Percentiles rank a stretch among this genome's conserved stretches.
Conservation (phyloP, 2,113 vertebrate species). For the Micronycteris hirsuta region DNA sequence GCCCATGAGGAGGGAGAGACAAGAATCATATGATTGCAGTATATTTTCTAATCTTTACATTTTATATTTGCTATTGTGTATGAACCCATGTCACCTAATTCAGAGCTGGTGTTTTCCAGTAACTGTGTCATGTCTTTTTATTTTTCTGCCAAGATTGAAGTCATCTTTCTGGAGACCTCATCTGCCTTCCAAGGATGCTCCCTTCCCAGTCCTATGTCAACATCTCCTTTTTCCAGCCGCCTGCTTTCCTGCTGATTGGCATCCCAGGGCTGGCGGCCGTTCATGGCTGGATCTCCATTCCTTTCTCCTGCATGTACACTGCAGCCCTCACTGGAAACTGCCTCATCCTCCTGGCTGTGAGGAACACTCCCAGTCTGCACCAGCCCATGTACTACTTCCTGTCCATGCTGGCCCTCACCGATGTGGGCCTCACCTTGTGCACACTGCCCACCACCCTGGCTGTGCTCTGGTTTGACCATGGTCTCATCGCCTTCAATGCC, state of each 20-base stretch:
- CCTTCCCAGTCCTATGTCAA: background rate
- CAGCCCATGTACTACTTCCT: conserved; percentile 81
- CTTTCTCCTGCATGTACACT: conserved; percentile 75
- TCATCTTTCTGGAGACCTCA: background rate
- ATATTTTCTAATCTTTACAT: background rate
- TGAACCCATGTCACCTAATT: background rate
- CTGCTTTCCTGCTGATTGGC: conserved; percentile 74
- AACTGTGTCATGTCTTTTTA: background rate
- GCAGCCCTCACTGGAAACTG: conserved; percentile 74
- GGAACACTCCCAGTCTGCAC: conserved; percentile 69
- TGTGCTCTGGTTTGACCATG: conserved; percentile 73
- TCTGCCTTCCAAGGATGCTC: background rate
- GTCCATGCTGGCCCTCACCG: conserved; percentile 69
- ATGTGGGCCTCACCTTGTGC: conserved; percentile 69
- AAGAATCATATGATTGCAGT: background rate
- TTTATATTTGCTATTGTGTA: background rate
- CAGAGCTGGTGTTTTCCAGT: background rate
- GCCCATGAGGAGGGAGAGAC: background rate
- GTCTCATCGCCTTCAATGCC: conserved; percentile 68
- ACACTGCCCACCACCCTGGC: conserved; percentile 74
- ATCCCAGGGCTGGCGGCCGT: conserved; percentile 71
- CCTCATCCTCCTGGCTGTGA: conserved; percentile 72
- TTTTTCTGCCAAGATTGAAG: background rate
- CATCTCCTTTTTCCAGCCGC: conserved; percentile 73
- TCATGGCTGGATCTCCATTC: conserved; percentile 76